A percentile compares a stretch with the other conserved stretches of the same genome.
phyloP scores from a whole-genome alignment of 2,797 vertebrate species.

The Poecilia gillii region DNA sequence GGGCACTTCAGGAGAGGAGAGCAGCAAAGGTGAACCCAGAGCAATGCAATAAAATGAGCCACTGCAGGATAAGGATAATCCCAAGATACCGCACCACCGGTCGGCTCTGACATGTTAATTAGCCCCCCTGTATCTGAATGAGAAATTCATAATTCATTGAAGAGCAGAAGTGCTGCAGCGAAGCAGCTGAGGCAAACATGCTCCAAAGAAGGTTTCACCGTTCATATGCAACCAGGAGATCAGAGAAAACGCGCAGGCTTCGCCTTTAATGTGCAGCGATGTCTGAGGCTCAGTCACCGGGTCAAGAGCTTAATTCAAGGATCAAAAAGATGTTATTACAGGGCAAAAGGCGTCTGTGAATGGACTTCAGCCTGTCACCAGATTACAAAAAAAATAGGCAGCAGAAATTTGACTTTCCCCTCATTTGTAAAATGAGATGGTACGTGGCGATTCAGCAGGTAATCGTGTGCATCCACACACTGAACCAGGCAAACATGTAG shows the following conservation, averaged over 20 bases:
- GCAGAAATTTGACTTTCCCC: constrained; percentile 26
- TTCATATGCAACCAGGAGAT: constrained; percentile 54
- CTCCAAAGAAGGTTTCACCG: constrained; percentile 43
- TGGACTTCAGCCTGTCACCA: constrained; percentile 33
- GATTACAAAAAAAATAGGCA: constrained; percentile 46
- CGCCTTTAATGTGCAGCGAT: constrained; percentile 50
- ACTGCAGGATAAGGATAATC: constrained; percentile 56
- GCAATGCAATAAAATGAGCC: constrained; percentile 39
- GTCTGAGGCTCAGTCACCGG: constrained; percentile 38
- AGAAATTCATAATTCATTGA: constrained; percentile 77
- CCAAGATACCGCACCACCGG: constrained; percentile 39
- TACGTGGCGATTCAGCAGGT: constrained; percentile 24
- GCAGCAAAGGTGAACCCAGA: constrained; percentile 42
- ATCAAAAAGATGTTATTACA: constrained; percentile 57
- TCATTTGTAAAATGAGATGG: constrained; percentile 20
- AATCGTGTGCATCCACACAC: constrained; percentile 35
- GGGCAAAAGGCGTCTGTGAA: constrained; percentile 45
- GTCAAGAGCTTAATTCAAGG: constrained; percentile 62
- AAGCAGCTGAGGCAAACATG: constrained; percentile 34
- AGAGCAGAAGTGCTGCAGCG: constrained; percentile 39
- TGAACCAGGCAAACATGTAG: constrained; percentile 54
- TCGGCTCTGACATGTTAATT: constrained; percentile 68
- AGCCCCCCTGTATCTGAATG: constrained; percentile 69
- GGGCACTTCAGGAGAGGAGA: neutral
- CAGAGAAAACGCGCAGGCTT: constrained; percentile 41